These are phyloP conservation scores for Nasonia longicornis DNA, from an alignment of 1,140 invertebrate species.

Conservation along the genomic window DNA sequence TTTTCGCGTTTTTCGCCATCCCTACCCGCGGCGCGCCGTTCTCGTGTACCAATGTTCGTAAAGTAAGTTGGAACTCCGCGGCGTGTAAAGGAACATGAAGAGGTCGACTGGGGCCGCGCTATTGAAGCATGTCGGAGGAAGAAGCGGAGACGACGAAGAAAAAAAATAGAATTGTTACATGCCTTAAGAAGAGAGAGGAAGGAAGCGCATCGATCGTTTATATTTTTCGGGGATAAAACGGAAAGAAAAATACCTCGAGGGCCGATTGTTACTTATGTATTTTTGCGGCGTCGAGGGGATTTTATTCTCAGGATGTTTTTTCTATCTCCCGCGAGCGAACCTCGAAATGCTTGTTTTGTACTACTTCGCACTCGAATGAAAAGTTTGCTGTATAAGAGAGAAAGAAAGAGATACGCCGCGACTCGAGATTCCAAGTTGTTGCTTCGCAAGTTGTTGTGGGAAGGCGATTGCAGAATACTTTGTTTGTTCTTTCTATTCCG, in stretches of 20 bases:
- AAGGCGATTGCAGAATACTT: too few relatives aligned
- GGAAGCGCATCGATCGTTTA: slow-evolving; percentile 36
- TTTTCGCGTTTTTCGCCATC: background rate
- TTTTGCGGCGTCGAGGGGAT: slow-evolving; percentile 34
- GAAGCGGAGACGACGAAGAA: slow-evolving; percentile 10
- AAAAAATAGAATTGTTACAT: slow-evolving; percentile 38
- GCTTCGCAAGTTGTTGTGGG: background rate
- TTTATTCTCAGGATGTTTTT: slow-evolving; percentile 30
- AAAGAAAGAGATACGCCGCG: too few relatives aligned
- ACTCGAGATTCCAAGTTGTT: slow-evolving; percentile 5
- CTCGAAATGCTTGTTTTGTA: background rate
- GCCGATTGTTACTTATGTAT: slow-evolving; percentile 45
- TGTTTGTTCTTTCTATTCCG: background rate
- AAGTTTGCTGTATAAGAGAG: background rate
- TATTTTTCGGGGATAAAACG: slow-evolving; percentile 33
- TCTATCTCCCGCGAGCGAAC: background rate
- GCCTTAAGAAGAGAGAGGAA: background rate
- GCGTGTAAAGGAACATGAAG: slow-evolving; percentile 40
- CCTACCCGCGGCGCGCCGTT: background rate
- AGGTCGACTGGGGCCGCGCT: slow-evolving; percentile 10
- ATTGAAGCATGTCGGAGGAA: slow-evolving; percentile 26
- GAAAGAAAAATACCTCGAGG: slow-evolving; percentile 41
- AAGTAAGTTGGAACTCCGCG: slow-evolving; percentile 42
- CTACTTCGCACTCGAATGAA: background rate
- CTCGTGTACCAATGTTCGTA: slow-evolving; percentile 17